Percentiles rank a stretch among this genome's conserved stretches.
Conservation (phyloP, 2,888 invertebrate genomes). For the Agriotes lineatus region DNA sequence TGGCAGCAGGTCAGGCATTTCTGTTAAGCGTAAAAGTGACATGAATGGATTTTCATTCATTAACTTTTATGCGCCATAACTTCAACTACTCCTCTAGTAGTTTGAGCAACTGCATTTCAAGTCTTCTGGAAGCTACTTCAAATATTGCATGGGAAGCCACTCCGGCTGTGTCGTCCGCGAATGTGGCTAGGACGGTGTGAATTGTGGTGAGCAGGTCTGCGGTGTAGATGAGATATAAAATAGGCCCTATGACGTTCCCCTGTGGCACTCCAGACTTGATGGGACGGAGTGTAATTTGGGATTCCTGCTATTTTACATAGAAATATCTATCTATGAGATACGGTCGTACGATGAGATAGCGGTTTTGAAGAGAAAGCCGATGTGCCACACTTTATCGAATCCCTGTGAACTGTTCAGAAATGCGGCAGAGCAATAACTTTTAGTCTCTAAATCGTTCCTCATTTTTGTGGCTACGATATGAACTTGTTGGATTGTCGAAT, state of each 20-base stretch:
- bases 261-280: neutral
- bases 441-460: neutral
- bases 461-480: neutral
- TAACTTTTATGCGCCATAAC: too few relatives aligned
- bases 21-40: too few relatives aligned
- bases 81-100: neutral
- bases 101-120: neutral
- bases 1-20: too few relatives aligned
- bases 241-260: neutral
- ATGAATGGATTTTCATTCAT: too few relatives aligned
- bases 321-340: neutral
- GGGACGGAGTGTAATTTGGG: neutral
- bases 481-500: too few relatives aligned
- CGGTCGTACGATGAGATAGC: neutral
- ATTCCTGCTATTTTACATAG: neutral
- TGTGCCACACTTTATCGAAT: neutral
- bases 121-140: neutral
- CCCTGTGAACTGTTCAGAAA: neutral
- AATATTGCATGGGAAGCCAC: neutral
- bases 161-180: neutral
- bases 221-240: neutral
- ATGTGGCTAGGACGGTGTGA: neutral
- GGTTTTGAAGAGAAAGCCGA: neutral
- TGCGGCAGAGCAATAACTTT: neutral
- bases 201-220: neutral